These are phyloP conservation scores for Deilephila porcellus DNA, from an alignment of 2,888 invertebrate genomes.

Conservation along the genomic window DNA sequence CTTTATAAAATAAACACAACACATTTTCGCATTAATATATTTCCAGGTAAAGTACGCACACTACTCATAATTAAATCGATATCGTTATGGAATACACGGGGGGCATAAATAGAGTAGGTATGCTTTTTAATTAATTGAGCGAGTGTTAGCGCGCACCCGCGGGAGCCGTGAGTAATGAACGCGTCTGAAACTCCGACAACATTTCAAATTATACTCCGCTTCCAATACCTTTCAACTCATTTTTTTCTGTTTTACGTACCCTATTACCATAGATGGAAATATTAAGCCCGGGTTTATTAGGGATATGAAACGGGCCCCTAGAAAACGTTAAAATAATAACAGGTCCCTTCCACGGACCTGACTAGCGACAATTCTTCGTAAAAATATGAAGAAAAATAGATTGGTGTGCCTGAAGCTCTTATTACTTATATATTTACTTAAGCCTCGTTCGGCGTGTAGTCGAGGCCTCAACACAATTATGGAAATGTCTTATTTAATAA, in stretches of 20 bases:
- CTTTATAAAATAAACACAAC: no score
- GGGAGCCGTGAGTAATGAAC: constrained; percentile 11
- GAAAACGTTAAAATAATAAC: not conserved
- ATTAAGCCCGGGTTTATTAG: not conserved
- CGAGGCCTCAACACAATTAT: no score
- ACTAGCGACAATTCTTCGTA: not conserved
- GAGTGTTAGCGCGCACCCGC: not conserved
- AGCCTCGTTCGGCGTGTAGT: not conserved
- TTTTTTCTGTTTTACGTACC: not conserved
- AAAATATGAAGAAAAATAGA: not conserved
- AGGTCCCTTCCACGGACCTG: not conserved
- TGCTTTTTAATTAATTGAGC: constrained; percentile 17
- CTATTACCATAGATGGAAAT: not conserved
- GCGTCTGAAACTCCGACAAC: not conserved
- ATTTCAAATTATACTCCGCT: not conserved
- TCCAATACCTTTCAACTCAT: not conserved
- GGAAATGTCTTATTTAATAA: not conserved
- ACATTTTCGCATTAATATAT: no score
- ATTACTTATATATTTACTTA: not conserved
- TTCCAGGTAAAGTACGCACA: no score
- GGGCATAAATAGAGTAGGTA: constrained; percentile 6
- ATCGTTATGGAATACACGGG: not conserved
- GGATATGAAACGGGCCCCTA: not conserved
- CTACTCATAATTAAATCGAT: not conserved
- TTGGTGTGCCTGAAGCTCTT: no score